These are phyloP conservation scores for Salvelinus namaycush DNA, from an alignment of 2,113 vertebrate genomes.

Conservation along the genomic window DNA sequence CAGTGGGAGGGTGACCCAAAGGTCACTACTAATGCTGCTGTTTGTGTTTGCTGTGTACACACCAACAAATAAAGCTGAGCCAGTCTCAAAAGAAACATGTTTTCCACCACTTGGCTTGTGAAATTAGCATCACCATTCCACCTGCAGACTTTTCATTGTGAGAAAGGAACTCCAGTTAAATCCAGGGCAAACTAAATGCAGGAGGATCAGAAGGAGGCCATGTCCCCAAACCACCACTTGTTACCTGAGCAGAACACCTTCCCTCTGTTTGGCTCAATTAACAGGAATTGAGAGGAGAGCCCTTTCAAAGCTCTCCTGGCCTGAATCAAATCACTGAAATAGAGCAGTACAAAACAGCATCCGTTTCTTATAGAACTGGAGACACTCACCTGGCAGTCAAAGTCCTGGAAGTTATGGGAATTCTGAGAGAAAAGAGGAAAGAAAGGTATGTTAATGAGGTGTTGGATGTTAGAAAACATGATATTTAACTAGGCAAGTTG, in stretches of 20 bases:
- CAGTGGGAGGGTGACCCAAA: not conserved
- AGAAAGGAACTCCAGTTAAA: not conserved
- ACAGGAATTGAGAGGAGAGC: not conserved
- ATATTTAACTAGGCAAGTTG: no score
- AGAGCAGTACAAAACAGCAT: not conserved
- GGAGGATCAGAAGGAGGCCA: conserved; percentile 4
- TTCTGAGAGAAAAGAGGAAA: conserved; percentile 79
- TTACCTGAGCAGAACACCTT: no score
- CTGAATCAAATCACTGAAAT: not conserved
- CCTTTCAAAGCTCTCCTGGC: not conserved
- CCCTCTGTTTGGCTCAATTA: not conserved
- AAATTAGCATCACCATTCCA: no score
- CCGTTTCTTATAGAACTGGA: not conserved
- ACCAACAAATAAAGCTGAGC: not conserved
- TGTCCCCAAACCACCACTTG: no score
- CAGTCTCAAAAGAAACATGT: not conserved
- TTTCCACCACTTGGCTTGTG: not conserved
- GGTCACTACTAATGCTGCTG: not conserved
- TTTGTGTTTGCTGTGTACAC: not conserved
- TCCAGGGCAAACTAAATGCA: conserved; percentile 1
- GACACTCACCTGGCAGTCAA: conserved; percentile 92
- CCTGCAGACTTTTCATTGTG: not conserved
- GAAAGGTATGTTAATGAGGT: not conserved
- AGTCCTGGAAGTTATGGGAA: conserved; percentile 92
- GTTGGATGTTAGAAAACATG: not conserved